Base-by-base conservation (phyloP, 2,797 vertebrate species). In the Coranthus polyacanthus region DNA sequence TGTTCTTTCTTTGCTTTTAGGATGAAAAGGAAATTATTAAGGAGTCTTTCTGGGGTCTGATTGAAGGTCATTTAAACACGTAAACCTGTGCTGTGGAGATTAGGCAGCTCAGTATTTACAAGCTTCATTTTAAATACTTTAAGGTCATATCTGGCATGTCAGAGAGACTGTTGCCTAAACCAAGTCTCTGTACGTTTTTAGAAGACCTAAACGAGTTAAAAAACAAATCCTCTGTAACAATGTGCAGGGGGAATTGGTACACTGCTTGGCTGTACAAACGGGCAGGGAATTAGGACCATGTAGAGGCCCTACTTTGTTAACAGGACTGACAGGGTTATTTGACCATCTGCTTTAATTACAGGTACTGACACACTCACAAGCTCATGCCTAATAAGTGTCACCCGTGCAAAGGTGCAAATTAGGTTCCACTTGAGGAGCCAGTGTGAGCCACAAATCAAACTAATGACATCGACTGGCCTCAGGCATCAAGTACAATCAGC, bases 331-430 rank as follows among this genome's bases (percentile, higher is more conserved):
- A 83, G 80, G 78, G 81, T 87, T 83, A 85, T 89, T 88, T 91
- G 88, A 88, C 89, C 92, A 91, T 93, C 88, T 91, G 91, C 87
- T 88, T 91, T 92, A 93, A 92, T 93, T 92, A 89, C 90, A 92
- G 90, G 90, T 92, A 86, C 86, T 66, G 75, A 84, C 84, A 88
- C 86, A 86, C 81, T 85, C 82, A 67, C 63, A 43, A 46, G 82
- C 85, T 82, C 86, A 90, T 78, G 82, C 81, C 70, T 76, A 68
- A 79, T 78, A 69, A 80, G 83, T 88, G 80, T 89, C 87, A 85
- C 67, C 82, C 61, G 26, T 68, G 68, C 63, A 39, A 86, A 90
- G 86, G 87, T 89, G 90, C 88, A 91, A 93, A 92, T 93, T 88
- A 92, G 80, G 79, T 87, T 90, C 84, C 81, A 89, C 72, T 87